Base-by-base conservation (phyloP, 2,888 invertebrate species). In the Cephus pulcher region DNA sequence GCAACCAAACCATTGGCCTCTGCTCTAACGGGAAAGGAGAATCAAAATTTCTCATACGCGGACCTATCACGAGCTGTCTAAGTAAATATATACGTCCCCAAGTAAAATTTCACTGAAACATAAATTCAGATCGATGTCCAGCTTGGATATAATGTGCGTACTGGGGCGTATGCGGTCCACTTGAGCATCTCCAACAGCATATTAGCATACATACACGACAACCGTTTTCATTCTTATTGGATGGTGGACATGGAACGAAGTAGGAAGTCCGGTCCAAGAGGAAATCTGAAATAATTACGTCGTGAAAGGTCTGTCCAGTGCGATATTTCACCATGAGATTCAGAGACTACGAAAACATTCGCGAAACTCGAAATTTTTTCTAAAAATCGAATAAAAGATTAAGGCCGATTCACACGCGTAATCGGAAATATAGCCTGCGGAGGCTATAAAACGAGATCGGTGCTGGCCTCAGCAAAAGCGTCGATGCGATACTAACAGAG, bases 401-500 rank as follows among this genome's bases (percentile, higher is more conserved):
- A 56, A 56, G 71, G 32, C 71, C 71, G 82, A 81, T 76, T 78
- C 80, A 76, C 71, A 75, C 81, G 80, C 82, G 82, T 83, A 84
- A 86, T 86, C 84, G 85, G 81, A 85, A 86, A 84, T 86, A 82
- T 84, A 86, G 82, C 79, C 80, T 82, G 83, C 84, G 83, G 82
- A 84, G 87, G 86, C 86, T 86, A 89, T 88, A 90, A 89, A 90
- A 90, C 87, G 88, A 84, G 89, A 89, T 89, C 88, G 88, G 82
- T 88, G 89, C 89, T 90, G 84, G 87, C 85, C 88, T 90, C 89
- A 89, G 89, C 90, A 85, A 88, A 89, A 89, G 85, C 87, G 85
- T 83, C 87, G 87, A 89, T 87, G 85, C 88, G 88, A 89, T 88
- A 88, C 87, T 85, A 86, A 86, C 87, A 86, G 85, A 83, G 87